Evolutionary conservation across 2,888 invertebrate species (phyloP).

Genomic region (Andrena flavipes): DNA sequence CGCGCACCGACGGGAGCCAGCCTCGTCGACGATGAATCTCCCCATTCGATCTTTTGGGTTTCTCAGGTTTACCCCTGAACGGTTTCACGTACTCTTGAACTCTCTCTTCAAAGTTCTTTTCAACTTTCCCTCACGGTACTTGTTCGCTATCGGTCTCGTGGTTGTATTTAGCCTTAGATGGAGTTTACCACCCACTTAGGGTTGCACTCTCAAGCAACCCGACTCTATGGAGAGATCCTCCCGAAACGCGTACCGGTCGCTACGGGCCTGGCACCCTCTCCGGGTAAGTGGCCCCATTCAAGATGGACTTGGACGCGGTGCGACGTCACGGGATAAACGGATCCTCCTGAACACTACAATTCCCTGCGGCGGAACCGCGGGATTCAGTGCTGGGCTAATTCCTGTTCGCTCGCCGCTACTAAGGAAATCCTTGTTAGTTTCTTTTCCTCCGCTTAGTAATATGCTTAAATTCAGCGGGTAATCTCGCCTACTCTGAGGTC

Average conservation of each 20-base stretch:
- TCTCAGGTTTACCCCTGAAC: too few species aligned
- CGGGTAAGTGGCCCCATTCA: not conserved
- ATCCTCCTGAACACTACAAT: conserved; percentile 85
- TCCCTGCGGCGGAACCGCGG: conserved; percentile 80
- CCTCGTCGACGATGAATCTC: too few species aligned
- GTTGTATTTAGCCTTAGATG: conserved; percentile 57
- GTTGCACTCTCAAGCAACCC: conserved; percentile 59
- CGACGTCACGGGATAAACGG: not conserved
- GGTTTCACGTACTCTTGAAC: too few species aligned
- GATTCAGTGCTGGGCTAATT: too few species aligned
- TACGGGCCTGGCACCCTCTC: conserved; percentile 11
- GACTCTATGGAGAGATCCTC: conserved; percentile 61
- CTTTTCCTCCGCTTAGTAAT: too few species aligned
- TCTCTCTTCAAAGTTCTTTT: too few species aligned
- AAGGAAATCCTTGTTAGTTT: too few species aligned
- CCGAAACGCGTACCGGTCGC: conserved; percentile 75
- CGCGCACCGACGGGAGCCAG: too few species aligned
- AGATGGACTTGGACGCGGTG: conserved; percentile 1
- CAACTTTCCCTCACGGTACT: conserved; percentile 23
- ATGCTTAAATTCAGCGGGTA: too few species aligned
- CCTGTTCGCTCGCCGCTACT: too few species aligned
- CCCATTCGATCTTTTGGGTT: conserved; percentile 77
- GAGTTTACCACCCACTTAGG: conserved; percentile 57
- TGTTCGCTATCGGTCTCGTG: conserved; percentile 62
- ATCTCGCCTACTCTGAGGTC: too few species aligned